Percentiles rank a stretch among this genome's conserved stretches.
Evolutionary conservation across 37 sponge, comb jelly and placozoan genomes (phyloP).

Genomic region (Beroe ovata): DNA sequence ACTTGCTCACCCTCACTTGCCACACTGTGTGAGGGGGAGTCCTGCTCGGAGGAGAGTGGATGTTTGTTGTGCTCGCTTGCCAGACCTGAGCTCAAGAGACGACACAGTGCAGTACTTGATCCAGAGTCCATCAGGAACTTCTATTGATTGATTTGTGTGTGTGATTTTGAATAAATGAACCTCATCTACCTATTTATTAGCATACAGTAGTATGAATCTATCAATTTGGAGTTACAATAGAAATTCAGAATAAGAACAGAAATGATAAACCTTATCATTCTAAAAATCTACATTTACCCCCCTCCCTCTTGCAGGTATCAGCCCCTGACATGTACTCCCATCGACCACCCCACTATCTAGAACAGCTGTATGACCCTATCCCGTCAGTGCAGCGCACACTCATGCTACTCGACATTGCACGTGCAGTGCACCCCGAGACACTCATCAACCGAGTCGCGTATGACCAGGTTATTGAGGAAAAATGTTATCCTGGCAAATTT

Average conservation of each 20-base stretch:
- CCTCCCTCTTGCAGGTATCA: neutral
- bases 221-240: too few species aligned
- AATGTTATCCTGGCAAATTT: too few species aligned
- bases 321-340: conserved; percentile 67
- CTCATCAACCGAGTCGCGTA: conserved; percentile 73
- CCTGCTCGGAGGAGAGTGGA: neutral
- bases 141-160: neutral
- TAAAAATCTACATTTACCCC: too few species aligned
- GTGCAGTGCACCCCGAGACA: conserved; percentile 68
- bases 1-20: neutral
- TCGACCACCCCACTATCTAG: conserved; percentile 64
- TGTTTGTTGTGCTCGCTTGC: conserved; percentile 36
- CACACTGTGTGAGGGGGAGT: neutral
- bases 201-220: too few species aligned
- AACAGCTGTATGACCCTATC: conserved; percentile 45
- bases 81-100: conserved; percentile 35
- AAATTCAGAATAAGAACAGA: too few species aligned
- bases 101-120: neutral
- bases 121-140: conserved; percentile 9
- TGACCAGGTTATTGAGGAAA: conserved; percentile 72
- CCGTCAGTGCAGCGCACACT: conserved; percentile 69
- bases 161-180: neutral
- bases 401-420: conserved; percentile 68
- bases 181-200: too few species aligned
- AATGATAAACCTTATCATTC: too few species aligned